phyloP scores from a whole-genome alignment of 1,140 invertebrate species.

The Drosophila sechellia region DNA sequence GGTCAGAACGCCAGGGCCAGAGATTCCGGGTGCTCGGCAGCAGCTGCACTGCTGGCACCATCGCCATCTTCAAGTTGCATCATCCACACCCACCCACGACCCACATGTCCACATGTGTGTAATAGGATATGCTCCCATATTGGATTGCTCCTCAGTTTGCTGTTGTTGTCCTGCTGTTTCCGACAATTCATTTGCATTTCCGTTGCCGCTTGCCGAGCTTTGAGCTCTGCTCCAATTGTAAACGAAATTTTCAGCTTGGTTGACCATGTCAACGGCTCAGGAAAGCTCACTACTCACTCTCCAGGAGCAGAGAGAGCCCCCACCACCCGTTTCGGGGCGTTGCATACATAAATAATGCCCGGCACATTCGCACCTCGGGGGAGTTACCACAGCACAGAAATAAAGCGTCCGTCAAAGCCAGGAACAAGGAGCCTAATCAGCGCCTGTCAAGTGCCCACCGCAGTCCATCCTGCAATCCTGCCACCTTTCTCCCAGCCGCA shows the following conservation, averaged over 20 bases:
- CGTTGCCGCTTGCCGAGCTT: conserved; percentile 27
- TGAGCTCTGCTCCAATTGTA: conserved; percentile 22
- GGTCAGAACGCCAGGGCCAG: conserved; percentile 41
- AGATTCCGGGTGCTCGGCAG: conserved; percentile 1
- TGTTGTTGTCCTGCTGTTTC: conserved; percentile 39
- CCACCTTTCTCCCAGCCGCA: conserved; percentile 1
- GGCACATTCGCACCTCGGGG: conserved; percentile 31
- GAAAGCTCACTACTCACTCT: conserved; percentile 3
- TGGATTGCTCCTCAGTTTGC: conserved; percentile 42
- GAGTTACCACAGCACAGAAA: not conserved
- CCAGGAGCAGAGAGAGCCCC: not conserved
- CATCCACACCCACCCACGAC: not conserved
- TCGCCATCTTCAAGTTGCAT: conserved; percentile 12
- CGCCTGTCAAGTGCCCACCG: conserved; percentile 41
- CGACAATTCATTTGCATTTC: conserved; percentile 71
- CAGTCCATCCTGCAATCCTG: conserved; percentile 7
- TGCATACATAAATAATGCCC: conserved; percentile 40
- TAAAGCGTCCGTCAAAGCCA: conserved; percentile 29
- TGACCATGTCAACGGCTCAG: conserved; percentile 39
- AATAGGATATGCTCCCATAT: conserved; percentile 47
- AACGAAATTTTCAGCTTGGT: conserved; percentile 43
- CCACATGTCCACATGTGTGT: conserved; percentile 3
- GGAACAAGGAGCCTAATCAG: conserved; percentile 48
- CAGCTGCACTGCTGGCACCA: conserved; percentile 17
- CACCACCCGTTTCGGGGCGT: not conserved